These are phyloP conservation scores for Nyctibius bracteatus DNA, from an alignment of 2,113 vertebrate genomes.

Conservation along the genomic window DNA sequence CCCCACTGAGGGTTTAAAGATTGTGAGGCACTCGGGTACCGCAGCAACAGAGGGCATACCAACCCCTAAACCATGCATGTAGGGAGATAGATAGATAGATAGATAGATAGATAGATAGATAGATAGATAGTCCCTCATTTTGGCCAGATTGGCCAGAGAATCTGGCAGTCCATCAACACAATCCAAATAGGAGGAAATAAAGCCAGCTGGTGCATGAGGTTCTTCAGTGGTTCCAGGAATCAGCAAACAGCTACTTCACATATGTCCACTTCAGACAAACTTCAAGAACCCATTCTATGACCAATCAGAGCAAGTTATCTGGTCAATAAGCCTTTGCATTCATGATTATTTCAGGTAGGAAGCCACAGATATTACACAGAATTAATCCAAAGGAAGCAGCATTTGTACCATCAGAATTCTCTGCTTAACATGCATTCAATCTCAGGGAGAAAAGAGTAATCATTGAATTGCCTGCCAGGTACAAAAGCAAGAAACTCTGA, in stretches of 20 bases:
- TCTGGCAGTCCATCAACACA: background rate
- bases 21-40: background rate
- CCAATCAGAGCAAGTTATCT: background rate
- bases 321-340: background rate
- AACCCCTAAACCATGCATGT: background rate
- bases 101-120: too few species aligned
- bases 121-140: background rate
- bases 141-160: background rate
- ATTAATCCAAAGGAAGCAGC: background rate
- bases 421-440: background rate
- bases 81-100: background rate
- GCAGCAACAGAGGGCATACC: background rate
- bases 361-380: background rate
- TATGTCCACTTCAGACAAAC: background rate
- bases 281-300: background rate
- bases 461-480: background rate
- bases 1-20: background rate
- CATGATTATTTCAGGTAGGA: background rate
- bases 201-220: background rate
- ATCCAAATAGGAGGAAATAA: background rate
- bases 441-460: background rate
- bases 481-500: background rate
- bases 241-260: background rate
- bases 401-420: background rate
- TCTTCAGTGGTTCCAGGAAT: background rate